These are phyloP conservation scores for Cephus spinipes DNA, from an alignment of 2,888 invertebrate species.

Conservation along the genomic window DNA sequence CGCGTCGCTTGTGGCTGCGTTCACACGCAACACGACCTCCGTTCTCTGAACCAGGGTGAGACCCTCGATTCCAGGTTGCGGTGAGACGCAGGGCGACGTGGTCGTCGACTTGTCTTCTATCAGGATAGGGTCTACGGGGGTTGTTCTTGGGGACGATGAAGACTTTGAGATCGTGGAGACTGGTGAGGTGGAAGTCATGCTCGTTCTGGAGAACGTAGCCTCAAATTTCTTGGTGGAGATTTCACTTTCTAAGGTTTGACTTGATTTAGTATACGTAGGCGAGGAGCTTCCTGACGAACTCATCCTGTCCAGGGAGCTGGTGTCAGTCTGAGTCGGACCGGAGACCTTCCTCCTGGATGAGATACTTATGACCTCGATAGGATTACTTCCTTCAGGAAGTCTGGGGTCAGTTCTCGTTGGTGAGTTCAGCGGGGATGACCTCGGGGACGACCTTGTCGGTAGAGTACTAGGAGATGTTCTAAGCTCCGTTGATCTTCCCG, in stretches of 20 bases:
- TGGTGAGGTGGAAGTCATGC: conserved; percentile 29
- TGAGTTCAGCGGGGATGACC: conserved; percentile 28
- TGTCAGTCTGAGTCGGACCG: conserved; percentile 61
- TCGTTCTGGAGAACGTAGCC: not conserved
- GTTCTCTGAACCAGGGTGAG: conserved; percentile 74
- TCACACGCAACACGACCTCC: conserved; percentile 74
- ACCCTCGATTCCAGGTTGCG: conserved; percentile 66
- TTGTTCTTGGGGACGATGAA: conserved; percentile 48
- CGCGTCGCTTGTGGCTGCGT: conserved; percentile 73
- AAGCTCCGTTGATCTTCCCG: not conserved
- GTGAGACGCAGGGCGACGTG: conserved; percentile 54
- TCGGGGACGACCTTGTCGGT: conserved; percentile 34
- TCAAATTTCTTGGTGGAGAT: not conserved
- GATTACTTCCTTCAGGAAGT: conserved; percentile 14
- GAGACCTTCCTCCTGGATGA: conserved; percentile 51
- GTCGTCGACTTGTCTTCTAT: conserved; percentile 28
- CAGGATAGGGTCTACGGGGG: conserved; percentile 41
- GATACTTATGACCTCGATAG: conserved; percentile 23
- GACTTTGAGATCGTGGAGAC: conserved; percentile 42
- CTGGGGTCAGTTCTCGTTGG: conserved; percentile 23
- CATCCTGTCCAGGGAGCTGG: conserved; percentile 39
- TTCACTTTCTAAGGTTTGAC: conserved; percentile 21
- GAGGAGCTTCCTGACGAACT: not conserved
- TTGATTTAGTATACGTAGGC: conserved; percentile 28
- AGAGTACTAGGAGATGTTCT: conserved; percentile 36